A percentile compares a stretch with the other conserved stretches of the same genome.
Evolutionary conservation across 2,113 vertebrate species (phyloP).

Genomic region (Nyctibius bracteatus): DNA sequence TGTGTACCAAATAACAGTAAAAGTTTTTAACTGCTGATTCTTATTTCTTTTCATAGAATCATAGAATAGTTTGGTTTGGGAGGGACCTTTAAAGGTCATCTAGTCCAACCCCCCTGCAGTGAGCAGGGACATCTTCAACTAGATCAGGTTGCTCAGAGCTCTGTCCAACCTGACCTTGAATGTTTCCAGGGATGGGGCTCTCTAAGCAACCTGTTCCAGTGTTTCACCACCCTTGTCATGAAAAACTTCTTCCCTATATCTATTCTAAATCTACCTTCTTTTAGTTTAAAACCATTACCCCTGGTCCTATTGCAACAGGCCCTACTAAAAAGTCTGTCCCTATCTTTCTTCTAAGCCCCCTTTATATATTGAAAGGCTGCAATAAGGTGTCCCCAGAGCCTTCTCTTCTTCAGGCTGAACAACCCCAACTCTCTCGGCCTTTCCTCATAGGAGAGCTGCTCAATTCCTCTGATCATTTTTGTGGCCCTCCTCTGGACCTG

Average conservation of each 20-base stretch:
- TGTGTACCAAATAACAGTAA: neutral
- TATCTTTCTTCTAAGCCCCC: neutral
- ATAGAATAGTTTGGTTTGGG: neutral
- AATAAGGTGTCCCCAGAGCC: neutral
- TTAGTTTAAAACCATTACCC: too few species aligned
- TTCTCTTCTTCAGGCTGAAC: neutral
- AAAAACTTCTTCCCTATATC: neutral
- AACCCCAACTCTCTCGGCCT: neutral
- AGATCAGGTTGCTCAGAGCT: neutral
- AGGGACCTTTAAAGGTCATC: neutral
- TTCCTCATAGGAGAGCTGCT: neutral
- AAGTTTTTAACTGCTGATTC: neutral
- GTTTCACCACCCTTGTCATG: neutral
- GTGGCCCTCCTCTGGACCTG: too few species aligned
- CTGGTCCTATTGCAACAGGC: too few species aligned
- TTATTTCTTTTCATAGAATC: neutral
- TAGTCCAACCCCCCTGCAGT: neutral
- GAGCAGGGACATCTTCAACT: neutral
- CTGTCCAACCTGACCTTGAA: neutral
- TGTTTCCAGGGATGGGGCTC: neutral
- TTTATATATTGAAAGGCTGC: neutral
- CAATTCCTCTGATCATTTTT: too few species aligned
- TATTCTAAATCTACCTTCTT: too few species aligned
- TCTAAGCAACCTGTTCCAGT: neutral
- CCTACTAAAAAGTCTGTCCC: neutral